These are phyloP conservation scores for Ips nitidus DNA, from an alignment of 1,140 invertebrate species.

Conservation along the genomic window DNA sequence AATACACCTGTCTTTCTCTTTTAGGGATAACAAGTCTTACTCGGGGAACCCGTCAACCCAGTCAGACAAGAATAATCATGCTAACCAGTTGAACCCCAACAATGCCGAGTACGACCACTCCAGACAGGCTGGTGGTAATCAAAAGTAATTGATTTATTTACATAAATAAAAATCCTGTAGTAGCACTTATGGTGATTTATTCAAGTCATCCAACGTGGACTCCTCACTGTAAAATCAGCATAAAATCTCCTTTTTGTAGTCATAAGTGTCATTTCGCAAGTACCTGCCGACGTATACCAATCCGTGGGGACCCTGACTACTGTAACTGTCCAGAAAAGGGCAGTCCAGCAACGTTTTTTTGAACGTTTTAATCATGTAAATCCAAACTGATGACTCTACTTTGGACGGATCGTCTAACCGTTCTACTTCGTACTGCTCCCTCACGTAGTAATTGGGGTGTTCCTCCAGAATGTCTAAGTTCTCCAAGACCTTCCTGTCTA, in stretches of 20 bases:
- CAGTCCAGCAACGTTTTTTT: slow-evolving; percentile 65
- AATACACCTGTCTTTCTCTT: no score
- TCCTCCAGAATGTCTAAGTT: slow-evolving; percentile 84
- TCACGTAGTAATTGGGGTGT: slow-evolving; percentile 76
- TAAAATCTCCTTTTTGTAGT: slow-evolving; percentile 1
- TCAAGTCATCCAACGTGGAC: neutral
- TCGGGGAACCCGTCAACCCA: neutral
- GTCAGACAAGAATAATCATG: slow-evolving; percentile 5
- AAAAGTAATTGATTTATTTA: neutral
- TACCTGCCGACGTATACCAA: slow-evolving; percentile 75
- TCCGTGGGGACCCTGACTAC: slow-evolving; percentile 66
- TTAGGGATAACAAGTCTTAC: no score
- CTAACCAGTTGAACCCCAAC: slow-evolving; percentile 20
- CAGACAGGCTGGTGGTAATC: neutral
- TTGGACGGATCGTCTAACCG: slow-evolving; percentile 43
- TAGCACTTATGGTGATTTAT: neutral
- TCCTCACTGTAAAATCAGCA: neutral
- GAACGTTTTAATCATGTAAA: slow-evolving; percentile 80
- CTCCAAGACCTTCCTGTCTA: slow-evolving; percentile 76
- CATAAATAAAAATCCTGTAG: no score
- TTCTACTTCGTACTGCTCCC: slow-evolving; percentile 65
- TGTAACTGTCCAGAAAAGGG: slow-evolving; percentile 65
- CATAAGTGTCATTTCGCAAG: slow-evolving; percentile 58
- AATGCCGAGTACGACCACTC: slow-evolving; percentile 6
- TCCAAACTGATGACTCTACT: slow-evolving; percentile 66